Percentiles rank a stretch among this genome's conserved stretches.
phyloP scores from a whole-genome alignment of 1,140 invertebrate species.

The Drosophila albomicans region DNA sequence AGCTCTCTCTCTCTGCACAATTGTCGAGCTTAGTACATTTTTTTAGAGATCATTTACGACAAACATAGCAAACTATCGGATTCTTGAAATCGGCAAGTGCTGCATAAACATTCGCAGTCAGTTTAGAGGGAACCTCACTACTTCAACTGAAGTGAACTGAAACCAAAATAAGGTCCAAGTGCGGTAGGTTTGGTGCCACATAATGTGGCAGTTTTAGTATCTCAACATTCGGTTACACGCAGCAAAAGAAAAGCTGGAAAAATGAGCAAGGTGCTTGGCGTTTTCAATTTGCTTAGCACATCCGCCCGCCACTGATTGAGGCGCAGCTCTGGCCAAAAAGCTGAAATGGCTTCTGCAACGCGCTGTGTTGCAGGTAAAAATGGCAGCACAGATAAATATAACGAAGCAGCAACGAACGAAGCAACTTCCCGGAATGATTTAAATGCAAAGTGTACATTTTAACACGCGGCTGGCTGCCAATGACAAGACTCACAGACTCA shows the following conservation, averaged over 20 bases:
- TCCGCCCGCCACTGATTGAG: slow-evolving; percentile 51
- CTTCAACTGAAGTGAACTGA: background rate
- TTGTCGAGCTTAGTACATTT: background rate
- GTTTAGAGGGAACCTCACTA: background rate
- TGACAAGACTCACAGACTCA: slow-evolving; percentile 25
- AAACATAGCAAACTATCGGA: slow-evolving; percentile 10
- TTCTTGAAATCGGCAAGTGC: slow-evolving; percentile 13
- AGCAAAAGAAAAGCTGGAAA: slow-evolving; percentile 22
- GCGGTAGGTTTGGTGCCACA: slow-evolving; percentile 37
- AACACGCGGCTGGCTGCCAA: slow-evolving; percentile 70
- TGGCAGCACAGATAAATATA: slow-evolving; percentile 79
- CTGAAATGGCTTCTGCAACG: slow-evolving; percentile 25
- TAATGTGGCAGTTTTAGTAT: slow-evolving; percentile 37
- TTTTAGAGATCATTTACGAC: slow-evolving; percentile 2
- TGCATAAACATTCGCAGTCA: slow-evolving; percentile 37
- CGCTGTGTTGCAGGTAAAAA: slow-evolving; percentile 35
- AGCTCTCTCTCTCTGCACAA: background rate
- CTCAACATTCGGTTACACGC: slow-evolving; percentile 26
- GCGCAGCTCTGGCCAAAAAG: slow-evolving; percentile 1
- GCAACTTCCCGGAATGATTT: slow-evolving; percentile 79
- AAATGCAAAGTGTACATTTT: slow-evolving; percentile 83
- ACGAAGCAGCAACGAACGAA: slow-evolving; percentile 47
- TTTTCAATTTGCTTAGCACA: slow-evolving; percentile 71
- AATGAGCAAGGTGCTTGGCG: slow-evolving; percentile 54
- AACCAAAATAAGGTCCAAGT: slow-evolving; percentile 37